phyloP scores from a whole-genome alignment of 2,113 vertebrate genomes.

The Euleptes europaea region DNA sequence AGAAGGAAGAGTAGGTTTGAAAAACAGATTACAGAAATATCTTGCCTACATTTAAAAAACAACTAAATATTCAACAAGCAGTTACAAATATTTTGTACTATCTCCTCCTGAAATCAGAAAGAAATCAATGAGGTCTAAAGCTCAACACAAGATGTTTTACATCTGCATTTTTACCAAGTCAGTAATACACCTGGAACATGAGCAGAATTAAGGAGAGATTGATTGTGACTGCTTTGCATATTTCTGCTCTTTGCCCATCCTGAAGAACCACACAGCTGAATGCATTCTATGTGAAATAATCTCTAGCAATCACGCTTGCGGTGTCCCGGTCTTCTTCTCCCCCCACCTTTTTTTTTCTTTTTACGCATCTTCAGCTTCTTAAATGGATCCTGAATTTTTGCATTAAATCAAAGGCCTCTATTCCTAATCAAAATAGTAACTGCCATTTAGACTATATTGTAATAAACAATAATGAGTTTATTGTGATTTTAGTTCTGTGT shows the following conservation, averaged over 20 bases:
- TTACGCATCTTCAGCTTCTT: neutral
- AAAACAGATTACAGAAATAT: neutral
- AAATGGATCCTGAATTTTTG: neutral
- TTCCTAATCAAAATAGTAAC: neutral
- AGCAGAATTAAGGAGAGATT: neutral
- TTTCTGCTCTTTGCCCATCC: neutral
- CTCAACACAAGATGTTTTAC: neutral
- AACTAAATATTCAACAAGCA: neutral
- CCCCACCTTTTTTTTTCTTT: too few relatives aligned
- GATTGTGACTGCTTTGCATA: slow-evolving; percentile 11
- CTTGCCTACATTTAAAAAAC: neutral
- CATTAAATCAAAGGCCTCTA: neutral
- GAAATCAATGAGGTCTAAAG: slow-evolving; percentile 17
- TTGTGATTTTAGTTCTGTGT: neutral
- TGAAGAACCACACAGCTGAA: neutral
- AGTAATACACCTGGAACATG: neutral
- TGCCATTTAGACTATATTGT: neutral
- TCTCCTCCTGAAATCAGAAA: neutral
- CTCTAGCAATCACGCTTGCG: neutral
- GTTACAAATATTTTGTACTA: fast-evolving
- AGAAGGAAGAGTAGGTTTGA: neutral
- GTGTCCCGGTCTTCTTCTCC: neutral
- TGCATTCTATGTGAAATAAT: slow-evolving; percentile 18
- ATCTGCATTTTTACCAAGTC: neutral
- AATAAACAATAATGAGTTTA: neutral